Conservation (phyloP, 2,113 vertebrate species). For the Speoplatyrhinus poulsoni region DNA sequence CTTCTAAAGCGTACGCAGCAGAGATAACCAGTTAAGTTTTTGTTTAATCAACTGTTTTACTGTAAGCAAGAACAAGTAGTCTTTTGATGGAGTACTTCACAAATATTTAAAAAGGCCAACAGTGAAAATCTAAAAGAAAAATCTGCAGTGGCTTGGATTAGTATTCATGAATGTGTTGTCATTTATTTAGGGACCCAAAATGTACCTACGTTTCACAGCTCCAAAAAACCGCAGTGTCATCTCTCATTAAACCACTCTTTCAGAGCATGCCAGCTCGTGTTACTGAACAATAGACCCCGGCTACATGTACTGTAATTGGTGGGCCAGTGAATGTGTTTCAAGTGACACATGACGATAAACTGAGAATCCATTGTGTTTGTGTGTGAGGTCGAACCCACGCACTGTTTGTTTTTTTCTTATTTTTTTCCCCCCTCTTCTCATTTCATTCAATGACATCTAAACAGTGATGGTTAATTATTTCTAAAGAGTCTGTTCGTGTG, state of each 20-base stretch:
- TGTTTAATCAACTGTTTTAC: no score
- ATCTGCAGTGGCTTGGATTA: background rate
- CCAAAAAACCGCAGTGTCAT: background rate
- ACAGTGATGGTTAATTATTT: slow-evolving; percentile 79
- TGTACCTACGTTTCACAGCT: background rate
- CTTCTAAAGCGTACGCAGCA: no score
- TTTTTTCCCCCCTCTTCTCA: slow-evolving; percentile 14
- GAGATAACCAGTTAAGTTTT: no score
- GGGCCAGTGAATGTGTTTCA: slow-evolving; percentile 9
- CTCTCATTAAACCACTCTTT: background rate
- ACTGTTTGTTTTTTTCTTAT: background rate
- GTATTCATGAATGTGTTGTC: background rate
- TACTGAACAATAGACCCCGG: slow-evolving; percentile 1
- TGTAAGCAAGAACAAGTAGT: no score
- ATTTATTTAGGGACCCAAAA: background rate
- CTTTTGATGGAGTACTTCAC: no score
- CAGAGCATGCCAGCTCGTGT: background rate
- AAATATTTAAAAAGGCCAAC: no score
- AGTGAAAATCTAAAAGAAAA: background rate
- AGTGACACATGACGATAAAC: slow-evolving; percentile 17
- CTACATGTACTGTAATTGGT: slow-evolving; percentile 17
- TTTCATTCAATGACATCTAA: slow-evolving; percentile 63
- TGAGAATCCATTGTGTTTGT: slow-evolving; percentile 30
- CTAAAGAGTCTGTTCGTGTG: slow-evolving; percentile 59
- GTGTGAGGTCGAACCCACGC: slow-evolving; percentile 33